A percentile compares a stretch with the other conserved stretches of the same genome.
These are phyloP conservation scores for Drosophila lacteicornis DNA, from an alignment of 1,140 invertebrate species.

Conservation along the genomic window DNA sequence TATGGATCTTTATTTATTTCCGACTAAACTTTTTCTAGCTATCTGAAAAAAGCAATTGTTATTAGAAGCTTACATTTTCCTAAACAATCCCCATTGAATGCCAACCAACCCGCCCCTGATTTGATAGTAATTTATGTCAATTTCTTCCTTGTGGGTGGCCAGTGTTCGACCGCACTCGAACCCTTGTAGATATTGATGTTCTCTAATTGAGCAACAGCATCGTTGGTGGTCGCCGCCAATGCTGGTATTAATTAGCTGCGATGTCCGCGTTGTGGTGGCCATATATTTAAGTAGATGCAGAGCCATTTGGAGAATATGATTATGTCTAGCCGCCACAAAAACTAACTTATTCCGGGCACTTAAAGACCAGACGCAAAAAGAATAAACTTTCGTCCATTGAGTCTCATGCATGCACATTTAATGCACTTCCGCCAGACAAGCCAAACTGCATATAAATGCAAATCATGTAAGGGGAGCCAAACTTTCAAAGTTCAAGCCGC, in stretches of 20 bases:
- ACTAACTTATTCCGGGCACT: constrained; percentile 18
- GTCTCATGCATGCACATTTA: constrained; percentile 36
- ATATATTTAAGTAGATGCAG: neutral
- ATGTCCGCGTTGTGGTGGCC: constrained; percentile 17
- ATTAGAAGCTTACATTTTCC: too few species aligned
- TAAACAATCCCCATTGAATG: neutral
- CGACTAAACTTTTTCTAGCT: too few species aligned
- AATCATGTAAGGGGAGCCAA: constrained; percentile 43
- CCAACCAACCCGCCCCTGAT: constrained; percentile 11
- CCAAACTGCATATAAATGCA: constrained; percentile 62
- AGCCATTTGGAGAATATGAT: constrained; percentile 6
- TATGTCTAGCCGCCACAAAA: constrained; percentile 24
- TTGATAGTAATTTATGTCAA: constrained; percentile 72
- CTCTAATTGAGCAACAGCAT: constrained; percentile 65
- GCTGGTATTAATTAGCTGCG: constrained; percentile 60
- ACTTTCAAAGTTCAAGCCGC: constrained; percentile 55
- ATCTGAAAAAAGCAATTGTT: too few species aligned
- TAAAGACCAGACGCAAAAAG: neutral
- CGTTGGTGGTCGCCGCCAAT: constrained; percentile 51
- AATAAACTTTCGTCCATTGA: constrained; percentile 11
- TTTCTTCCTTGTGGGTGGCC: constrained; percentile 54
- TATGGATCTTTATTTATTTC: too few species aligned
- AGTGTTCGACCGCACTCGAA: constrained; percentile 10
- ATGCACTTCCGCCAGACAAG: constrained; percentile 63
- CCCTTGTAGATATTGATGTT: constrained; percentile 60